Conservation (phyloP, 2,888 invertebrate species). For the Cistogaster globosa region DNA sequence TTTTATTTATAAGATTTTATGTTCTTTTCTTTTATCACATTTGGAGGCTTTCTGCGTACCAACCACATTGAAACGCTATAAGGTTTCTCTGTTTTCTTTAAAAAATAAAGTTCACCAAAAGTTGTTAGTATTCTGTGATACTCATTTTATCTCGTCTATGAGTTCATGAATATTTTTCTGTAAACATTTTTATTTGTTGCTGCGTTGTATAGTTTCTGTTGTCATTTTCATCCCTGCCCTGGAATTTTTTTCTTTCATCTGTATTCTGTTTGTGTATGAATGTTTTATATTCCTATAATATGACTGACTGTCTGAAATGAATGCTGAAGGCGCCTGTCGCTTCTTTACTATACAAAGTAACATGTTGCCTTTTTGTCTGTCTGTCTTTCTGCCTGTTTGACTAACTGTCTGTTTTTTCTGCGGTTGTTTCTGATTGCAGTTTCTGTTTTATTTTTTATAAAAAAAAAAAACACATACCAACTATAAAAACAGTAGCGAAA, state of each 20-base stretch:
- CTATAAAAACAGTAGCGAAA: slow-evolving; percentile 14
- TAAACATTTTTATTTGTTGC: slow-evolving; percentile 12
- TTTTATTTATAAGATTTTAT: too few species aligned
- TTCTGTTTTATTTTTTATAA: slow-evolving; percentile 33
- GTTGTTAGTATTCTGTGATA: background rate
- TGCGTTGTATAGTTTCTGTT: slow-evolving; percentile 1
- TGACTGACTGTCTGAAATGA: background rate
- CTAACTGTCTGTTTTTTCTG: slow-evolving; percentile 11
- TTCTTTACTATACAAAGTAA: slow-evolving; percentile 45
- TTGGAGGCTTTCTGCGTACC: too few species aligned
- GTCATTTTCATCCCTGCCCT: slow-evolving; percentile 13
- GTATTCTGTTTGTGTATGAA: background rate
- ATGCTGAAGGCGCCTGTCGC: slow-evolving; percentile 5
- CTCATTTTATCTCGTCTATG: background rate
- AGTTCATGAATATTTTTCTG: background rate
- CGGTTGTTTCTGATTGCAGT: slow-evolving; percentile 22
- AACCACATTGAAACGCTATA: too few species aligned
- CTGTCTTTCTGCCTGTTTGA: slow-evolving; percentile 5
- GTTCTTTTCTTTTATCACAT: too few species aligned
- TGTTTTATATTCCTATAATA: background rate
- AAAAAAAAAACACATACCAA: slow-evolving; percentile 5
- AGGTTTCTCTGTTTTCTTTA: too few species aligned
- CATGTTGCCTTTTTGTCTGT: slow-evolving; percentile 14
- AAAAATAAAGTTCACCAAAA: background rate
- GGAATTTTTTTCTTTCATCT: slow-evolving; percentile 36